Base-by-base conservation (phyloP, 2,113 vertebrate species). In the Amphiprion ocellaris region DNA sequence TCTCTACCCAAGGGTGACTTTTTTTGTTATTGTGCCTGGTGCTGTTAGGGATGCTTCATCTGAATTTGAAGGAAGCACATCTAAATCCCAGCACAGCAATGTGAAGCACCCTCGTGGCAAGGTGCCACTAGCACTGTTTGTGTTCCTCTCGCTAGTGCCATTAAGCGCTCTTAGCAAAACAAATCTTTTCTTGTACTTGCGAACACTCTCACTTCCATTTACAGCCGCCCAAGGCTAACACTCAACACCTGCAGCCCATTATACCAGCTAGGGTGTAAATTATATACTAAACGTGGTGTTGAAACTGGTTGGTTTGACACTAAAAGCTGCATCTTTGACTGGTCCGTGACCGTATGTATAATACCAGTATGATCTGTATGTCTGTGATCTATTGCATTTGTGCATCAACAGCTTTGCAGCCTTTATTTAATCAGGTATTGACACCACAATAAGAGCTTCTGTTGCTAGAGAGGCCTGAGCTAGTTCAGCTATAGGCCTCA, bases 171-270 rank as follows among this genome's bases (percentile, higher is more conserved):
- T 86, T 75, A 77, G 68, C 81, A 33, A 80, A 87, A 70, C 58
- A 74, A 77, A 79, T 84, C 62, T 67, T 71, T 59, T 74, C 72
- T 82, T 82, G 79, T 78, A 21, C 72, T 39, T 33, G 72, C 24
- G 23, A 79, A 59, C 79, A 50, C 52, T 81, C 68, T 37, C 24
- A 30, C 53, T 79, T 77, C 50, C 33, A 62, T 79, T 83, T 64
- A 23, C 50, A 59, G 60, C 4, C n/a, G 41, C 73, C 60, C 54
- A 63, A 74, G 66, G 73, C 72, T 55, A 63, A 44, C 55, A 7
- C 33, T 61, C 37, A 10, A 62, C 84, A 89, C 79, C 84, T 87
- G 82, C 76, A 81, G 46, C 50, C 52, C 62, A 75, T 85, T 78
- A 74, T 0, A 64, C 12, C 50, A 52, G 54, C 19, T 46, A 64